Evolutionary conservation across 2,797 vertebrate species (phyloP).

Genomic region (Sebastiscus albofasciatus): DNA sequence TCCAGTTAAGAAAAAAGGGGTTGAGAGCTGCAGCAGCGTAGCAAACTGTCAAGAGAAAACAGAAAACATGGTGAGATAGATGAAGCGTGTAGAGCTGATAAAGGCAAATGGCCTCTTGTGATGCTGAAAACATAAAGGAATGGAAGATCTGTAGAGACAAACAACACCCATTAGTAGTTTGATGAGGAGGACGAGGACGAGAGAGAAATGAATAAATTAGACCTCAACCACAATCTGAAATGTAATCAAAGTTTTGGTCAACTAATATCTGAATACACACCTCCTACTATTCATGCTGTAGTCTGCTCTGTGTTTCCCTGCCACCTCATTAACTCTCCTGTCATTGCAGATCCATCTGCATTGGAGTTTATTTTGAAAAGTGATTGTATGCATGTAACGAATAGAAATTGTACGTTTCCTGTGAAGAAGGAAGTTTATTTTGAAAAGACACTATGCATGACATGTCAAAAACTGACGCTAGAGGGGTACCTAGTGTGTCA

Average conservation of each 20-base stretch:
- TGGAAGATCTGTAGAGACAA: not conserved
- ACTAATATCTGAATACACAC: not conserved
- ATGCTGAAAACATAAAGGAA: not conserved
- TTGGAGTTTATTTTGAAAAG: no score
- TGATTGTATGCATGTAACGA: no score
- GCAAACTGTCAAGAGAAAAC: not conserved
- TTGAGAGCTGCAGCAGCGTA: not conserved
- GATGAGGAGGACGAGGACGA: not conserved
- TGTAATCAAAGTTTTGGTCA: not conserved
- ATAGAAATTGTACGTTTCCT: no score
- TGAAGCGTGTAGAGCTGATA: not conserved
- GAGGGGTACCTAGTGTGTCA: no score
- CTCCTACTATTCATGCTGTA: not conserved
- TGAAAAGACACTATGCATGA: no score
- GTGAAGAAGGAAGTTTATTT: no score
- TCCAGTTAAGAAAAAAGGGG: not conserved
- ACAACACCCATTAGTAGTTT: not conserved
- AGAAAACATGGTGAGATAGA: not conserved
- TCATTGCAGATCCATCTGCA: no score
- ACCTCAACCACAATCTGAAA: not conserved
- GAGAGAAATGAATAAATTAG: not conserved
- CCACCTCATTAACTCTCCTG: not conserved
- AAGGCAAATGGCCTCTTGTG: slow-evolving; percentile 5
- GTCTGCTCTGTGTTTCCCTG: not conserved
- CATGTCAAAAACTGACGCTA: no score